These are phyloP conservation scores for Tuberolachnus salignus DNA, from an alignment of 2,888 invertebrate species.

Conservation along the genomic window DNA sequence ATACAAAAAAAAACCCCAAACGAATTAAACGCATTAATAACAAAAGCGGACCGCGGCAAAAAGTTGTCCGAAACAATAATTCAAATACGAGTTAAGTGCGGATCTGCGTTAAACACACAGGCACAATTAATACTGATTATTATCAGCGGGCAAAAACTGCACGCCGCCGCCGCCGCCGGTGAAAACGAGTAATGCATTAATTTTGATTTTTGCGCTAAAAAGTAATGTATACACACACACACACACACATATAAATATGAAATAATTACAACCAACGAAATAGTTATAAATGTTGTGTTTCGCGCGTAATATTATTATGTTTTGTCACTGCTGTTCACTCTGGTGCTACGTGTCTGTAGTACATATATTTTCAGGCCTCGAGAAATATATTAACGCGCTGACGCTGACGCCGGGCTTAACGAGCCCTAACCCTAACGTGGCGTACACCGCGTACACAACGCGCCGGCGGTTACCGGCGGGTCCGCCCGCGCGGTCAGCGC, in stretches of 20 bases:
- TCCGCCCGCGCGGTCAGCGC: too few species aligned
- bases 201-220: slow-evolving; percentile 16
- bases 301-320: neutral
- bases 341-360: too few species aligned
- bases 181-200: slow-evolving; percentile 21
- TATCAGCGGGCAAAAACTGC: neutral
- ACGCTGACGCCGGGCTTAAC: neutral
- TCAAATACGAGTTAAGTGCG: slow-evolving; percentile 40
- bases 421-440: too few species aligned
- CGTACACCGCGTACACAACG: too few species aligned
- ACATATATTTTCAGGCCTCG: neutral
- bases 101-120: slow-evolving; percentile 35
- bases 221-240: neutral
- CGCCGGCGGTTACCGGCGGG: too few species aligned
- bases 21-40: too few species aligned
- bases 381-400: slow-evolving; percentile 1
- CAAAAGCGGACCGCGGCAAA: neutral
- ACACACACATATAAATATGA: neutral
- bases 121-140: slow-evolving; percentile 35
- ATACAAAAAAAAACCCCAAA: too few species aligned
- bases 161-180: neutral
- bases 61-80: slow-evolving; percentile 29
- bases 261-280: slow-evolving; percentile 9
- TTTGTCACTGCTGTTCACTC: neutral
- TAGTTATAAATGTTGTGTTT: too few species aligned